Evolutionary conservation across 2,797 vertebrate genomes (phyloP).

Genomic region (Todus mexicanus): DNA sequence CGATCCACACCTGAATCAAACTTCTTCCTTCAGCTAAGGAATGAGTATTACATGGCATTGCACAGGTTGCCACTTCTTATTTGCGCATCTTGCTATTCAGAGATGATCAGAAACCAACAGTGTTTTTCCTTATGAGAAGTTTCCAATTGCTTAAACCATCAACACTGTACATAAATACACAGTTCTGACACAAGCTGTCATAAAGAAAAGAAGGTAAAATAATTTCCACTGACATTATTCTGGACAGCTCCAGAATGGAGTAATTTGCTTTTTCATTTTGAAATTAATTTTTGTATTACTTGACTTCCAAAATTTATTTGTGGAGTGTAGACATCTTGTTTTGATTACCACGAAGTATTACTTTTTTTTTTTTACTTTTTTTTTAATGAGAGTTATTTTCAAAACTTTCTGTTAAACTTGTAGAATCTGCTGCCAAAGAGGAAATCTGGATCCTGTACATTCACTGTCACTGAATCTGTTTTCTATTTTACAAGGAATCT

Average conservation of each 20-base stretch:
- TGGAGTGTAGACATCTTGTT: not conserved
- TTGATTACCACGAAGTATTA: not conserved
- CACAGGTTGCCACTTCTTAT: not conserved
- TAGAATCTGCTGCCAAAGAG: not conserved
- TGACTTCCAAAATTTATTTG: not conserved
- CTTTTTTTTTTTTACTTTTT: not conserved
- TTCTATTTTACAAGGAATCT: not conserved
- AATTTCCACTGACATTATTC: not conserved
- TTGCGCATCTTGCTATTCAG: not conserved
- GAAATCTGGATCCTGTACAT: not conserved
- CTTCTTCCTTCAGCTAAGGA: not conserved
- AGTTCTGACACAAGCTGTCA: not conserved
- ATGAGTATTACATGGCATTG: not conserved
- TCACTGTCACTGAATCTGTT: not conserved
- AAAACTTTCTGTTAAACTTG: not conserved
- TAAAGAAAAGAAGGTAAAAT: not conserved
- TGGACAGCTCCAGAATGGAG: not conserved
- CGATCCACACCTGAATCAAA: not conserved
- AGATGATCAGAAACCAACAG: not conserved
- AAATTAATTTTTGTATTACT: not conserved
- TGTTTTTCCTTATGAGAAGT: not conserved
- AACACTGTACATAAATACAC: not conserved
- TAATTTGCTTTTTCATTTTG: not conserved
- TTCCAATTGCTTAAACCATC: not conserved
- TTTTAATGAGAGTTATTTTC: not conserved